Conservation (phyloP, 1,140 invertebrate genomes). For the Drosophila elegans region DNA sequence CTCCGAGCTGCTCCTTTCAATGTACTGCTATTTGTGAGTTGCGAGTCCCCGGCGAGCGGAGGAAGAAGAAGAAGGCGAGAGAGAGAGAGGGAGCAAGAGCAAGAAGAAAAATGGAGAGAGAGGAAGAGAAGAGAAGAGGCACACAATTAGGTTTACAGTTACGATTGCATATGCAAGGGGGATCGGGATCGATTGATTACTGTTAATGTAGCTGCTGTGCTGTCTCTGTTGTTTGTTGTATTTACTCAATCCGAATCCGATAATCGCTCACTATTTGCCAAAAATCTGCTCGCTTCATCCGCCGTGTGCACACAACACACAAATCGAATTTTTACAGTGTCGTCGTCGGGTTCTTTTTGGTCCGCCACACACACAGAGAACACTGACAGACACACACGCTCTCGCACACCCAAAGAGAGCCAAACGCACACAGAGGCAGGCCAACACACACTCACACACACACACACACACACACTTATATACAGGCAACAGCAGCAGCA, state of each 20-base stretch:
- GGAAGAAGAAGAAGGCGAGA: constrained; percentile 16
- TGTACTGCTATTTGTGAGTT: constrained; percentile 28
- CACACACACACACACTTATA: constrained; percentile 24
- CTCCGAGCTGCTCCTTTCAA: constrained; percentile 36
- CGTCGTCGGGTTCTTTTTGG: constrained; percentile 77
- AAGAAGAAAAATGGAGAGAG: constrained; percentile 23
- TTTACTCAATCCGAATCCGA: constrained; percentile 63
- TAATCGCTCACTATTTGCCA: constrained; percentile 73
- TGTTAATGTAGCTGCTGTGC: constrained; percentile 53
- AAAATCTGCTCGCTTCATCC: constrained; percentile 60
- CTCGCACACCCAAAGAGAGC: constrained; percentile 46
- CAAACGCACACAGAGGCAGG: constrained; percentile 29
- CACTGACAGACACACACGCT: constrained; percentile 29
- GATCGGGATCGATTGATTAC: constrained; percentile 55
- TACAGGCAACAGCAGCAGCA: constrained; percentile 47
- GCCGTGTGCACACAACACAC: constrained; percentile 69
- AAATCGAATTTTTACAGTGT: constrained; percentile 78
- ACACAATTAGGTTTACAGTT: constrained; percentile 78
- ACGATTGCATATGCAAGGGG: constrained; percentile 55
- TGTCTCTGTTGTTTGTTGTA: constrained; percentile 58
- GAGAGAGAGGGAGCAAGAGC: constrained; percentile 43
- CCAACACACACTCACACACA: constrained; percentile 29
- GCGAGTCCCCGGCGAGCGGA: constrained; percentile 26
- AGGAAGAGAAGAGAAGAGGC: constrained; percentile 30
- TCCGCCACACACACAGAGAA: constrained; percentile 63